Evolutionary conservation across 2,113 vertebrate species (phyloP), one percentile per base, ranked within the genome.

Genomic region (Gila orcuttii): DNA sequence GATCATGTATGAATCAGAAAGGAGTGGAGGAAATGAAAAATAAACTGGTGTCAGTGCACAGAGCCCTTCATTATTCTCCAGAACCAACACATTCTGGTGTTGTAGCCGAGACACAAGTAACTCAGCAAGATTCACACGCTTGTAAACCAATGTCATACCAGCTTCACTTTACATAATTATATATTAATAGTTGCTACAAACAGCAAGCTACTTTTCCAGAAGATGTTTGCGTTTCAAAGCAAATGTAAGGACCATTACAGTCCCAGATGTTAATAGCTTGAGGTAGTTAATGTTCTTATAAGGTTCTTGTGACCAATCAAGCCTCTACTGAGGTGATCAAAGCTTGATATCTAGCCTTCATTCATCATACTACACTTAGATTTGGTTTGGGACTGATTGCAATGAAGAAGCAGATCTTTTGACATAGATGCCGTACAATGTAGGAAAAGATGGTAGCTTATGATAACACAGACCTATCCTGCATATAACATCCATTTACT

Each of bases 11-110:
- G 78, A 85, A 86, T 75, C 47, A 75, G 66, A 80, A 57, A 33
- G 23, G 52, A 36, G 80, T 36, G 50, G 52, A 84, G 85, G 77
- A 88, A 89, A 88, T 86, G 75, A 88, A 79, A 84, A 88, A 81
- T 74, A 77, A 31, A 78, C 45, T 39, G n/a, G 25, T 57, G 55
- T 76, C 52, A 62, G 82, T 15, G 62, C 21, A 19, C 13, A 57
- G 45, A 68, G 80, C 55, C 68, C 25, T 39, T 45, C 28, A 69
- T 69, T 69, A 82, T 25, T 52, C 62, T 68, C 62, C 28, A 52
- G 28, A 82, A 69, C 42, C 28, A 69, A 52, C 19, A 82, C 4
- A 2, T 25, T 79, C 6, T 62, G 55, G 23, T 60, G 77, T 25
- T 17, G 13, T 60, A 39, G 10, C 25, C 2, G 45, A 68, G n/a